A percentile compares a stretch with the other conserved stretches of the same genome.
These are phyloP conservation scores for Toxostoma redivivum DNA, from an alignment of 2,113 vertebrate species.

Conservation along the genomic window DNA sequence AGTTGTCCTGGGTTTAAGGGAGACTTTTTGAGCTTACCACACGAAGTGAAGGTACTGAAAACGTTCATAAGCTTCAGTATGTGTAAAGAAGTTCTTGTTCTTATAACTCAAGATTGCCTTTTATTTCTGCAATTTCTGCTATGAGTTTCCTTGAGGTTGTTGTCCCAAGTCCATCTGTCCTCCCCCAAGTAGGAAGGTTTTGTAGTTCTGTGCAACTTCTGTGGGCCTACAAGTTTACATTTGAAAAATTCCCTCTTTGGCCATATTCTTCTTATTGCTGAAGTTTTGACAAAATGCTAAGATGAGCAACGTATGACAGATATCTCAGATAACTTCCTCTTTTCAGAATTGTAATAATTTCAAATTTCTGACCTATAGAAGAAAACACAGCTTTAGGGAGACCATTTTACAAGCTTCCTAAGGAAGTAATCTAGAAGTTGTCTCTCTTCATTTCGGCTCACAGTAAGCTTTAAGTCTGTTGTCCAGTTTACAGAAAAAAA, in stretches of 20 bases:
- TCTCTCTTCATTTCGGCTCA: not conserved
- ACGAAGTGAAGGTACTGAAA: not conserved
- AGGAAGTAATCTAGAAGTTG: not conserved
- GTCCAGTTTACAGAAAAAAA: not conserved
- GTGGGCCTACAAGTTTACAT: not conserved
- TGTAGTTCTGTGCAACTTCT: not conserved
- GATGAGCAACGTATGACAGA: not conserved
- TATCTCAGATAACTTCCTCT: not conserved
- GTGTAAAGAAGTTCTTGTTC: not conserved
- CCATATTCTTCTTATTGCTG: not conserved
- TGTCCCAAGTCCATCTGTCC: not conserved
- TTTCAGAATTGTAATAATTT: not conserved
- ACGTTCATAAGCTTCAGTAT: not conserved
- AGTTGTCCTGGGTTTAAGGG: not conserved
- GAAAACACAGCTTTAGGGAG: not conserved
- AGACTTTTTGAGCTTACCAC: not conserved
- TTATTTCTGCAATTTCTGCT: not conserved
- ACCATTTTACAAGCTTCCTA: not conserved
- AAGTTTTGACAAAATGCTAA: not conserved
- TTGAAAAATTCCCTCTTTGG: not conserved
- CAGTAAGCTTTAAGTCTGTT: not conserved
- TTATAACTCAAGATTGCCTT: not conserved
- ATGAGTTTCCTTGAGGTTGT: not conserved
- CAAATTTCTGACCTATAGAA: not conserved
- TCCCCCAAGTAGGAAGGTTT: not conserved